Conservation (phyloP, 2,888 invertebrate genomes). For the Athalia cordata region DNA sequence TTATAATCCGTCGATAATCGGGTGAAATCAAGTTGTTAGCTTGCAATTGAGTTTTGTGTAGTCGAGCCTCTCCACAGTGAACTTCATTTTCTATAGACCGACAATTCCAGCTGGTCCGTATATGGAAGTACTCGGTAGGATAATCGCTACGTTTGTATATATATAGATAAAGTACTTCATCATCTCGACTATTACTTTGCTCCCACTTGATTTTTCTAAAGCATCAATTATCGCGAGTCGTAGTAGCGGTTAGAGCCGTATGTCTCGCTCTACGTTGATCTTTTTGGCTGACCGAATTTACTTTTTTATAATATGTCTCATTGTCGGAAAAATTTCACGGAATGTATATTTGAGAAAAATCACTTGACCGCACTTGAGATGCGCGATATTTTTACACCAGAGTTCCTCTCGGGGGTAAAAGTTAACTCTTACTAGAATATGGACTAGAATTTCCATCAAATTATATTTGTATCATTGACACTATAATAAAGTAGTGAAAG, state of each 20-base stretch:
- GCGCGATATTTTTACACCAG: not conserved
- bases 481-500: too few species aligned
- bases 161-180: not conserved
- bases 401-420: not conserved
- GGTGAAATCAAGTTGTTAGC: not conserved
- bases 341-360: conserved; percentile 22
- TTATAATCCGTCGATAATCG: not conserved
- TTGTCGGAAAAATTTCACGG: conserved; percentile 3
- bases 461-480: not conserved
- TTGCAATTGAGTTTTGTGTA: conserved; percentile 8
- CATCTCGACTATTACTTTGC: not conserved
- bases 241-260: not conserved
- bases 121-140: not conserved
- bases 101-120: too few species aligned
- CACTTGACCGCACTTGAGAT: conserved; percentile 12
- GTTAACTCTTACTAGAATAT: not conserved
- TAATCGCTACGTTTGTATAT: not conserved
- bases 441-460: conserved; percentile 1
- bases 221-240: conserved; percentile 3
- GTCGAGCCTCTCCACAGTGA: not conserved
- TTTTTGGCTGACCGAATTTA: conserved; percentile 1
- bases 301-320: not conserved
- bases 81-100: not conserved
- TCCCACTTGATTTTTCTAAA: conserved; percentile 34
- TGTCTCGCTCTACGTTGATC: conserved; percentile 6